Base-by-base conservation (phyloP, 2,113 vertebrate genomes). In the Lasiurus borealis region DNA sequence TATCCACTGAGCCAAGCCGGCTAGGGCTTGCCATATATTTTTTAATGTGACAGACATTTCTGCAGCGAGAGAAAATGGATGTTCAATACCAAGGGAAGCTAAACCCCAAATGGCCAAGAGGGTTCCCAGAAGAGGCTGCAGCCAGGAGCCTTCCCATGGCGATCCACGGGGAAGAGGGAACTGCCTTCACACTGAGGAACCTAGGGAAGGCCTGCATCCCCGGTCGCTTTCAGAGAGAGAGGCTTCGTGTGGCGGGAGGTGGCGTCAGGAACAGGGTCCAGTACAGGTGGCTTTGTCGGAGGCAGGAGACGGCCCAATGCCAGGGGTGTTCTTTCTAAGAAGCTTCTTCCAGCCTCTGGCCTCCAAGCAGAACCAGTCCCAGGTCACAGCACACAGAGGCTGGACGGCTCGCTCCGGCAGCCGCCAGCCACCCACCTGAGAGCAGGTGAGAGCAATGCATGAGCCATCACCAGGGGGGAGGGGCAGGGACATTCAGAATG, bases 241-340 rank as follows among this genome's bases (percentile, higher is more conserved):
- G 59, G 48, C 87, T 62, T 50, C 31, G 0, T 18, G n/a, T 81
- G 93, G 52, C 5, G 59, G 82, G 91, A 94, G 88, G 2, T 25
- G 29, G 72, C 15, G 52, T 93, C 73, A 34, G 89, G 34, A 52
- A 25, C 29, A 52, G 91, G 54, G 16, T 40, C 95, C 75, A 3
- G 19, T 57, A 68, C 36, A 80, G 95, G 64, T 59, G 75, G 94
- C 80, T 86, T 91, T 91, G 75, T 95, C 75, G 57, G 48, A 81
- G 90, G 85, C 85, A 14, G 1, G 2, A 59, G 59, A 50, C 46
- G 78, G 87, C 68, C 89, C 52, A 18, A 68, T 34, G 72, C 52
- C 72, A 48, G 88, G 85, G 89, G 48, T 34, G 6, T 73, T 69
- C 57, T 85, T 91, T 31, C 69, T 62, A 90, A 73, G 34, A 90